phyloP scores from a whole-genome alignment of 1,140 invertebrate species.

The Drosophila ogumai region DNA sequence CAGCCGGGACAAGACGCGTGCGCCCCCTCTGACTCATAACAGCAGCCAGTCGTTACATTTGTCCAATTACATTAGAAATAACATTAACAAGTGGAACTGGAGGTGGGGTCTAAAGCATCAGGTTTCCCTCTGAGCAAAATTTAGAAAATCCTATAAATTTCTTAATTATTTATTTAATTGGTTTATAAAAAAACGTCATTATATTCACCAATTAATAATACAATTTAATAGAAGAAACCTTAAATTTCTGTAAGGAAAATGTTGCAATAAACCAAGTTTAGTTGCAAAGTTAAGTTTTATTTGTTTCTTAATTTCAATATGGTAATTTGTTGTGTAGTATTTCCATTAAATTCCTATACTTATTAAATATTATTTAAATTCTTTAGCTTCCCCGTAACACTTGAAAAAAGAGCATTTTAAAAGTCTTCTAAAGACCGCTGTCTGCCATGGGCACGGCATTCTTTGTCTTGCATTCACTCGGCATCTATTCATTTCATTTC shows the following conservation, averaged over 20 bases:
- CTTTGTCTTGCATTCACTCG: conserved; percentile 16
- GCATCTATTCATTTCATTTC: conserved; percentile 44
- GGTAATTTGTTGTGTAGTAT: background rate
- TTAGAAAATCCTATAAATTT: no score
- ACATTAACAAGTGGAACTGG: no score
- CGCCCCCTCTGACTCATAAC: no score
- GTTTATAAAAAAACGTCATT: no score
- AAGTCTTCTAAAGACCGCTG: conserved; percentile 1
- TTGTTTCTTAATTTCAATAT: background rate
- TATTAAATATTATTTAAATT: background rate
- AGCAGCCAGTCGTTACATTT: no score
- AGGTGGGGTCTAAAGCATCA: no score
- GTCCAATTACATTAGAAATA: no score
- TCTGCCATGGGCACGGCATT: conserved; percentile 6
- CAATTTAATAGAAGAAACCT: background rate
- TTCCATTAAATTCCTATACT: background rate
- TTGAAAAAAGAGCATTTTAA: background rate
- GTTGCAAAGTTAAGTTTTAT: background rate
- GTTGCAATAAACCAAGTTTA: no score
- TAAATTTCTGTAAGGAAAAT: background rate
- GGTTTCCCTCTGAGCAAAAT: no score
- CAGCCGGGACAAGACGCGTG: no score
- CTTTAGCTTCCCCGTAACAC: background rate
- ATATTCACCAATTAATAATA: background rate
- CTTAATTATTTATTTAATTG: no score